Percentiles rank a stretch among this genome's conserved stretches.
phyloP scores from a whole-genome alignment of 2,113 vertebrate genomes.

The Oreocharis arfaki region DNA sequence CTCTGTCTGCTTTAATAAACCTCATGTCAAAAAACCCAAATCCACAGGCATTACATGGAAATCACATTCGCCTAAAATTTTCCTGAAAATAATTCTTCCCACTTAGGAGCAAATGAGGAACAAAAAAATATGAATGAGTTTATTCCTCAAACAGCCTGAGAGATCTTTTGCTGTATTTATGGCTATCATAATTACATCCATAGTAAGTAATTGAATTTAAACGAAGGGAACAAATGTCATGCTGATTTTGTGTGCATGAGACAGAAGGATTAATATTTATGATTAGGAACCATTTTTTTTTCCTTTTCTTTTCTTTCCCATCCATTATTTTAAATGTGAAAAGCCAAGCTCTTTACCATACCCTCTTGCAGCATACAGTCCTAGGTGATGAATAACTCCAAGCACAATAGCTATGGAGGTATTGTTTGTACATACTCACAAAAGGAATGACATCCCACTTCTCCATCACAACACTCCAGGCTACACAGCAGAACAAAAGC shows the following conservation, averaged over 20 bases:
- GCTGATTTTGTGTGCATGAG: background rate
- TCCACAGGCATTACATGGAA: background rate
- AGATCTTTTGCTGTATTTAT: background rate
- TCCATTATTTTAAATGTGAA: background rate
- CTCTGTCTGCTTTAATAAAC: constrained; percentile 35
- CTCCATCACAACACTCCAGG: background rate
- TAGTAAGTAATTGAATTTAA: constrained; percentile 5
- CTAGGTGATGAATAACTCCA: background rate
- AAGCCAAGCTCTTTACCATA: background rate
- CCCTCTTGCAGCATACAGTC: background rate
- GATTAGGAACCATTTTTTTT: background rate
- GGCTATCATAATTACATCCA: background rate
- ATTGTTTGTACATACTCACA: background rate
- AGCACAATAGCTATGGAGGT: background rate
- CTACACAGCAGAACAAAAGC: background rate
- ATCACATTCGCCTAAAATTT: background rate
- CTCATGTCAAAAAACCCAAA: background rate
- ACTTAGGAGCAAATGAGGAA: background rate
- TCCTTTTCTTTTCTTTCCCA: fast-evolving
- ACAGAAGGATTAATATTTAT: constrained; percentile 2
- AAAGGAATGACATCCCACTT: background rate
- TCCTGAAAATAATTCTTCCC: background rate
- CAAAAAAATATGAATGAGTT: background rate
- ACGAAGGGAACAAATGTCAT: background rate
- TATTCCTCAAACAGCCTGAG: background rate